These are phyloP conservation scores for Bujurquina vittata DNA, from an alignment of 2,113 vertebrate species.

Conservation along the genomic window DNA sequence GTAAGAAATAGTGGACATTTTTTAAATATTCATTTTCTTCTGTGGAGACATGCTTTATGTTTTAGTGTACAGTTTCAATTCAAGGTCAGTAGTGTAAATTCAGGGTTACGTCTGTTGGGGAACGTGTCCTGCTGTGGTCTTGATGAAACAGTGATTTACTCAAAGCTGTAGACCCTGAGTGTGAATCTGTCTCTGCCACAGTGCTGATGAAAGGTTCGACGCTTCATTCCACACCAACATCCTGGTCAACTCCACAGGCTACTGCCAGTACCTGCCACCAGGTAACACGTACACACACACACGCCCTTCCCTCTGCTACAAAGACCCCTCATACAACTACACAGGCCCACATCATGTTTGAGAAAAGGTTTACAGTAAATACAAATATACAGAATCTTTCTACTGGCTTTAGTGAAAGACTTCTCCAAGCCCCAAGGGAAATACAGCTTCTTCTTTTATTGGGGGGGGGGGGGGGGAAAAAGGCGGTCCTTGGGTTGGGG, in stretches of 20 bases:
- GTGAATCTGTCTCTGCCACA: conserved; percentile 58
- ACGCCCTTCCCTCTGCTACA: too few relatives aligned
- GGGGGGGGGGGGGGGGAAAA: neutral
- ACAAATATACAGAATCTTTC: too few relatives aligned
- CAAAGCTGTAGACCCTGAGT: neutral
- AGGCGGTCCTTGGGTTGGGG: too few relatives aligned
- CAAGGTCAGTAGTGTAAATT: neutral
- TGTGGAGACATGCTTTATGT: fast-evolving
- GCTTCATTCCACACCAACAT: conserved; percentile 94
- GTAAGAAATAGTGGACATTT: neutral
- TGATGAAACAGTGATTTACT: neutral
- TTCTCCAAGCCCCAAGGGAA: neutral
- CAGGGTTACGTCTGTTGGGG: too few relatives aligned
- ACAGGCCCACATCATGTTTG: too few relatives aligned
- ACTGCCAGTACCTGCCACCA: conserved; percentile 92
- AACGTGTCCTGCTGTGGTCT: neutral
- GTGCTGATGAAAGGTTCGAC: conserved; percentile 92
- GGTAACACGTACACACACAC: conserved; percentile 80
- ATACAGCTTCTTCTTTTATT: neutral
- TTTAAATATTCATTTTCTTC: neutral
- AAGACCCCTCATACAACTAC: too few relatives aligned
- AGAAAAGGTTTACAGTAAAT: too few relatives aligned
- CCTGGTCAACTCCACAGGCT: conserved; percentile 89
- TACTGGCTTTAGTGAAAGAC: neutral
- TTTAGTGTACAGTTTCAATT: neutral